Evolutionary conservation across 2,888 invertebrate genomes (phyloP).

Genomic region (Agriopis aurantiaria): DNA sequence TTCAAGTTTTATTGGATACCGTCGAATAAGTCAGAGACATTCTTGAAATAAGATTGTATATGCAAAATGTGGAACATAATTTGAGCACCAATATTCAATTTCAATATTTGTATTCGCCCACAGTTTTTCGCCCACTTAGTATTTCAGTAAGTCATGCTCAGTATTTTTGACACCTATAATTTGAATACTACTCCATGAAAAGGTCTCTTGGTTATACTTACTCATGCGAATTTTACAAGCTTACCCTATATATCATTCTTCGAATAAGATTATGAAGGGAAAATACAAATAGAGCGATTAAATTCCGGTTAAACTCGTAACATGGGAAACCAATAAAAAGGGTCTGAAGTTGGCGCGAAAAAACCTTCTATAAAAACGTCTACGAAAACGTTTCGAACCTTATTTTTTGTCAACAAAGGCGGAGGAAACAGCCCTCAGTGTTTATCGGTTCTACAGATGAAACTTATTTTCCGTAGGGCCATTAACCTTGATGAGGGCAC

Average conservation of each 20-base stretch:
- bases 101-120: no score
- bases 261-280: neutral
- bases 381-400: slow-evolving; percentile 29
- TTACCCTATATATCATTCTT: neutral
- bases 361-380: slow-evolving; percentile 21
- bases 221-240: neutral
- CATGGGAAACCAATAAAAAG: slow-evolving; percentile 35
- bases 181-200: no score
- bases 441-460: slow-evolving; percentile 52
- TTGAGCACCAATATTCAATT: no score
- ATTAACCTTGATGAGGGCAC: slow-evolving; percentile 64
- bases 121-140: no score
- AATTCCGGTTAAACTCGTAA: slow-evolving; percentile 17
- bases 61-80: no score
- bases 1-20: no score
- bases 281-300: slow-evolving; percentile 17
- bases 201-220: neutral
- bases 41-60: no score
- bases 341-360: slow-evolving; percentile 18
- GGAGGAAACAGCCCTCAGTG: slow-evolving; percentile 38
- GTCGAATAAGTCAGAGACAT: no score
- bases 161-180: no score
- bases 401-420: slow-evolving; percentile 43
- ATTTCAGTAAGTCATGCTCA: no score
- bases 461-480: slow-evolving; percentile 56